A percentile compares a stretch with the other conserved stretches of the same genome.
Evolutionary conservation across 2,888 invertebrate species (phyloP).

Genomic region (Drosophila birchii): DNA sequence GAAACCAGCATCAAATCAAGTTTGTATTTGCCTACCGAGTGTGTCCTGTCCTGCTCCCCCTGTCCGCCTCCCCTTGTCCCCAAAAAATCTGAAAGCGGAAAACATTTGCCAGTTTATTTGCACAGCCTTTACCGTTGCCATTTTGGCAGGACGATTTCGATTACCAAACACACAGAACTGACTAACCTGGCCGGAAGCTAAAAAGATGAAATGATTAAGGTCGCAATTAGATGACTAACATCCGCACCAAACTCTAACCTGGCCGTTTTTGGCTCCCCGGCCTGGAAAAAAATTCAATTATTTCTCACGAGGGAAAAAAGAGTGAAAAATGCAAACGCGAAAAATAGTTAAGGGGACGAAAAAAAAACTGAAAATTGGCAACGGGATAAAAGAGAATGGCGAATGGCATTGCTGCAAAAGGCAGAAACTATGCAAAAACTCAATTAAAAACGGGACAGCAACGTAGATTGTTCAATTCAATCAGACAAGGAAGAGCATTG

Average conservation of each 20-base stretch:
- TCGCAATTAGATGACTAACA: conserved; percentile 62
- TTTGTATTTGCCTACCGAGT: conserved; percentile 47
- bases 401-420: conserved; percentile 33
- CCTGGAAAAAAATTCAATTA: conserved; percentile 41
- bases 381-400: conserved; percentile 32
- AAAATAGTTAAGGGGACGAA: conserved; percentile 1
- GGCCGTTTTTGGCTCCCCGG: conserved; percentile 11
- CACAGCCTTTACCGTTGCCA: conserved; percentile 30
- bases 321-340: conserved; percentile 26
- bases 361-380: conserved; percentile 40
- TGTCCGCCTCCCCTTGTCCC: conserved; percentile 3
- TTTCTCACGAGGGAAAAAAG: conserved; percentile 17
- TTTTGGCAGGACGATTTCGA: conserved; percentile 46
- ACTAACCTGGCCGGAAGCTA: conserved; percentile 68
- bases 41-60: conserved; percentile 15
- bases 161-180: conserved; percentile 43
- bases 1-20: conserved; percentile 47
- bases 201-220: conserved; percentile 69
- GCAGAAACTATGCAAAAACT: conserved; percentile 43
- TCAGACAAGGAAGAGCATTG: conserved; percentile 8
- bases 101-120: conserved; percentile 58
- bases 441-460: conserved; percentile 41
- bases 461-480: conserved; percentile 39
- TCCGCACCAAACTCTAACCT: conserved; percentile 32
- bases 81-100: conserved; percentile 45